Conservation (phyloP, 1,140 invertebrate species). For the Globodera ellingtonae region DNA sequence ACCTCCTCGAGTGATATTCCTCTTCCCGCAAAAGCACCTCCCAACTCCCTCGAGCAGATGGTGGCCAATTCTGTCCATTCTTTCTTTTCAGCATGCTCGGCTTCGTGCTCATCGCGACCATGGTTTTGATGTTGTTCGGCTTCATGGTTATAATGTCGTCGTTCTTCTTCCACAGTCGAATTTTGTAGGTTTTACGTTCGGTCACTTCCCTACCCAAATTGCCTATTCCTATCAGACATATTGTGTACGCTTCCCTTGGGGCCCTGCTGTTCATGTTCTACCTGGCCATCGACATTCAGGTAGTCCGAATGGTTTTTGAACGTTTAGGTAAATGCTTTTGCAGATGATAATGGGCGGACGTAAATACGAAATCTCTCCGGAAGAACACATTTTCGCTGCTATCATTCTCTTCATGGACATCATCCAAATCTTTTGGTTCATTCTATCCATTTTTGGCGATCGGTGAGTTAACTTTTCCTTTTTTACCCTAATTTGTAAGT, state of each 20-base stretch:
- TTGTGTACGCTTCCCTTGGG: conserved; percentile 57
- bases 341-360: conserved; percentile 73
- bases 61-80: not conserved
- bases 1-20: not conserved
- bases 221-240: conserved; percentile 33
- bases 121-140: conserved; percentile 62
- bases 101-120: conserved; percentile 55
- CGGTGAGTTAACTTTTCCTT: conserved; percentile 29
- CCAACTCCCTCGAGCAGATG: too few species aligned
- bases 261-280: conserved; percentile 67
- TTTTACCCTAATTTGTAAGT: not conserved
- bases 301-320: conserved; percentile 24
- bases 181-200: conserved; percentile 11
- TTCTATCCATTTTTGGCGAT: conserved; percentile 48
- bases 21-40: not conserved
- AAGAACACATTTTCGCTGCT: conserved; percentile 75
- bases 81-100: conserved; percentile 53
- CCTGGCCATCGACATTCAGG: conserved; percentile 73
- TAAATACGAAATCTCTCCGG: conserved; percentile 71
- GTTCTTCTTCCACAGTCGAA: conserved; percentile 17
- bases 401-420: conserved; percentile 65
- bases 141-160: conserved; percentile 52
- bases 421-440: conserved; percentile 64
- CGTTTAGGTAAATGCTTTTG: not conserved
- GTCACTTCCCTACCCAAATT: conserved; percentile 27